Conservation (phyloP, 2,888 invertebrate species). For the Dione juno region DNA sequence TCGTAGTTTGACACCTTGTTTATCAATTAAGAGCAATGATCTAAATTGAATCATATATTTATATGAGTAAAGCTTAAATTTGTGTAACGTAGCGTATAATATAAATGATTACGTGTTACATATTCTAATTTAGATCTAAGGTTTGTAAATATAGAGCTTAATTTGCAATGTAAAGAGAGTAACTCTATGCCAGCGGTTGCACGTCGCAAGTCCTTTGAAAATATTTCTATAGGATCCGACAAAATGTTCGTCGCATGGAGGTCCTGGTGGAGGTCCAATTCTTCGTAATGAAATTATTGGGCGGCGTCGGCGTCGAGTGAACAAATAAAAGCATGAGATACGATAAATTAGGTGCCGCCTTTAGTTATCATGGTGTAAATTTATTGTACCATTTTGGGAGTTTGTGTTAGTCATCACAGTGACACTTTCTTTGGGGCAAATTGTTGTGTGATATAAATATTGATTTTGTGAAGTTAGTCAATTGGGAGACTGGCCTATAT, state of each 20-base stretch:
- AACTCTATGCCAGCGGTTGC: constrained; percentile 61
- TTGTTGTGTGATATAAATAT: too few relatives aligned
- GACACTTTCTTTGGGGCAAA: not conserved
- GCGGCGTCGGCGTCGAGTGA: constrained; percentile 38
- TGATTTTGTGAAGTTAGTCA: too few relatives aligned
- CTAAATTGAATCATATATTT: constrained; percentile 34
- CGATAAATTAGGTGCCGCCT: not conserved
- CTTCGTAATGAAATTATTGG: constrained; percentile 63
- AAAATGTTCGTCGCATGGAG: constrained; percentile 57
- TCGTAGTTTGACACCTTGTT: constrained; percentile 70
- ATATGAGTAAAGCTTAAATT: constrained; percentile 32
- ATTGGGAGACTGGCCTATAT: too few relatives aligned
- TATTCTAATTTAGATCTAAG: not conserved
- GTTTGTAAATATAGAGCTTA: accelerated
- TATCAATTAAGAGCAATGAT: constrained; percentile 38
- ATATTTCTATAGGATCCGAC: constrained; percentile 62
- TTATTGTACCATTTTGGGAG: not conserved
- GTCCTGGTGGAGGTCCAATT: constrained; percentile 65
- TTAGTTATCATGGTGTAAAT: constrained; percentile 5
- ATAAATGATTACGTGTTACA: not conserved
- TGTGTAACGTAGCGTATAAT: constrained; percentile 4
- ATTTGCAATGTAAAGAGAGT: too few relatives aligned
- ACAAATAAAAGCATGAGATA: constrained; percentile 5
- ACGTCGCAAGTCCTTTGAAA: constrained; percentile 62
- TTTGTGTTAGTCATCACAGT: not conserved